A percentile compares a stretch with the other conserved stretches of the same genome.
phyloP scores from a whole-genome alignment of 2,113 vertebrate species.

The Phainopepla nitens region DNA sequence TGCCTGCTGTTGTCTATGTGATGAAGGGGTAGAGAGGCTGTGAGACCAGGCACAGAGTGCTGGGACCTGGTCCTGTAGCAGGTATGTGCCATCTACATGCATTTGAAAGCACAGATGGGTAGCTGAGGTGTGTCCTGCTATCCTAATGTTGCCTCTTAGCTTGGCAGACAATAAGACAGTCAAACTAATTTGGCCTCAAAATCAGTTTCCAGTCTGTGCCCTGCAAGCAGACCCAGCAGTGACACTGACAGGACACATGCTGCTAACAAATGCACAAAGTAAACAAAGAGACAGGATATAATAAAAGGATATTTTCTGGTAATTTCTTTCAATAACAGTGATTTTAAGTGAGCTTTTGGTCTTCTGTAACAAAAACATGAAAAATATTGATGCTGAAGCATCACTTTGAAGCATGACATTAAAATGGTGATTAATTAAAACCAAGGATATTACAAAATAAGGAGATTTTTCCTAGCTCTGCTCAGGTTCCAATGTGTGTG shows the following conservation, averaged over 20 bases:
- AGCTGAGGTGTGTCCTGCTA: not conserved
- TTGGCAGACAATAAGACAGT: not conserved
- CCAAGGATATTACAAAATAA: not conserved
- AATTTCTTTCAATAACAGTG: not conserved
- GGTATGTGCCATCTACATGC: not conserved
- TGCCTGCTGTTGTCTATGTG: not conserved
- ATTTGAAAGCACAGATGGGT: not conserved
- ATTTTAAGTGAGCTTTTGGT: not conserved
- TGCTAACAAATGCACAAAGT: slow-evolving; percentile 4
- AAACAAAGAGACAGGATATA: not conserved
- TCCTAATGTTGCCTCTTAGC: not conserved
- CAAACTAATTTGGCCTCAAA: not conserved
- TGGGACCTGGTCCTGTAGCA: not conserved
- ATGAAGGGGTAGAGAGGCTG: not conserved
- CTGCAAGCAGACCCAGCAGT: not conserved
- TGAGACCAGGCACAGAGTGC: not conserved
- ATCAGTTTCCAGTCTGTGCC: not conserved
- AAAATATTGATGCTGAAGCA: not conserved
- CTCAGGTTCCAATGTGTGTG: not conserved
- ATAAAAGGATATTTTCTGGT: not conserved
- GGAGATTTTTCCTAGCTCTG: not conserved
- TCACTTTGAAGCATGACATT: not conserved
- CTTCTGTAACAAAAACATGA: not conserved
- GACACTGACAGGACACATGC: not conserved
- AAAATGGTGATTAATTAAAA: not conserved